These are phyloP conservation scores for Phycodurus eques DNA, from an alignment of 2,113 vertebrate genomes.

Conservation along the genomic window DNA sequence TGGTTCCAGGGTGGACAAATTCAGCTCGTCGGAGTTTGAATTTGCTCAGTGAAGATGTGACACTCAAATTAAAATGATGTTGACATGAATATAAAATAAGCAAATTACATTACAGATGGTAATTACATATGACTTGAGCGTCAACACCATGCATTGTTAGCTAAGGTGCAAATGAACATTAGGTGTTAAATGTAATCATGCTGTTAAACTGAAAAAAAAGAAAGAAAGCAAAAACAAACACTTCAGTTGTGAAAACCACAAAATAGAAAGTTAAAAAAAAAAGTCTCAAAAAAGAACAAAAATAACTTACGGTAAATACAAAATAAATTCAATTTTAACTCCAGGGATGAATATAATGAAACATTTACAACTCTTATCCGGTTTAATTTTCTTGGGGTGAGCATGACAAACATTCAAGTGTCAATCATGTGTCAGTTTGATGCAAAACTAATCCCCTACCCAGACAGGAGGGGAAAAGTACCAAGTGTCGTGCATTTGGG, in stretches of 20 bases:
- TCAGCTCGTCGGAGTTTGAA: constrained; percentile 44
- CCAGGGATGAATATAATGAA: constrained; percentile 42
- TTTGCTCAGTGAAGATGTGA: constrained; percentile 44
- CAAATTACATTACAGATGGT: constrained; percentile 61
- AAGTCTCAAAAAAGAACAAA: constrained; percentile 30
- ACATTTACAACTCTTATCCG: constrained; percentile 55
- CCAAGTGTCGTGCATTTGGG: constrained; percentile 46
- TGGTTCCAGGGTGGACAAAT: constrained; percentile 35
- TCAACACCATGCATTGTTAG: constrained; percentile 53
- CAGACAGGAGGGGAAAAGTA: constrained; percentile 35
- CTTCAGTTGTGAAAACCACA: constrained; percentile 57
- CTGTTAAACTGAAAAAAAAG: constrained; percentile 38
- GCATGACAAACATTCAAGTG: constrained; percentile 52
- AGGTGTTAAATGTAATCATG: constrained; percentile 44
- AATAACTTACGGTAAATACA: constrained; percentile 72
- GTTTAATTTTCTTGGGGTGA: constrained; percentile 18
- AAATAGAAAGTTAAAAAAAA: constrained; percentile 44
- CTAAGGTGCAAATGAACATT: constrained; percentile 52
- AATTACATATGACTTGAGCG: constrained; percentile 61
- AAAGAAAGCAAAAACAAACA: constrained; percentile 45
- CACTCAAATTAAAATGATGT: constrained; percentile 55
- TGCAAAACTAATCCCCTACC: constrained; percentile 25
- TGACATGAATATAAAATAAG: constrained; percentile 63
- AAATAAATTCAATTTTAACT: constrained; percentile 58
- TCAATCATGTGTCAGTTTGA: constrained; percentile 38